Conservation (phyloP, 2,797 vertebrate genomes). For the Leptatherina wallacei region DNA sequence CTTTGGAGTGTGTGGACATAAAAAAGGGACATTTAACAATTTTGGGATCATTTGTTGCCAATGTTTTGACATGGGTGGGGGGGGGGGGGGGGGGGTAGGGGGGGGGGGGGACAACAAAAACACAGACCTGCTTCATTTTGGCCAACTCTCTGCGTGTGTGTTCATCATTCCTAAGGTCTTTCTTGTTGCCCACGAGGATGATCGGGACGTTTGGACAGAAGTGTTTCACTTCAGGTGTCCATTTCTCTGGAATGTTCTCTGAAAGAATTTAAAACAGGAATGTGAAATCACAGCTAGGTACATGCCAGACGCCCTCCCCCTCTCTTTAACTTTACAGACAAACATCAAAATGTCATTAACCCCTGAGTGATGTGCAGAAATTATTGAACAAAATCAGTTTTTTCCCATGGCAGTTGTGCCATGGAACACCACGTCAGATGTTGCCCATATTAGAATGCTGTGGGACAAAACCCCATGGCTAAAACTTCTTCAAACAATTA, state of each 20-base stretch:
- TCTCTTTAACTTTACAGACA: slow-evolving; percentile 5
- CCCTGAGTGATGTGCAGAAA: slow-evolving; percentile 16
- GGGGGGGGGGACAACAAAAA: neutral
- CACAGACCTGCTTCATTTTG: slow-evolving; percentile 97
- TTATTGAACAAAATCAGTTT: slow-evolving; percentile 15
- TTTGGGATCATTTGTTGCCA: neutral
- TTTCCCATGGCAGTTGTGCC: slow-evolving; percentile 11
- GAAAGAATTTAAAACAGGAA: slow-evolving; percentile 42
- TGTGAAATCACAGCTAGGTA: neutral
- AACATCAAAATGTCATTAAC: slow-evolving; percentile 42
- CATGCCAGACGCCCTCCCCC: neutral
- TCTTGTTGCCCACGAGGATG: slow-evolving; percentile 98
- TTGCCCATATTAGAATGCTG: slow-evolving; percentile 1
- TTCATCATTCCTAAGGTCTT: slow-evolving; percentile 97
- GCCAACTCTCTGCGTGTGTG: slow-evolving; percentile 96
- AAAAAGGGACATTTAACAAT: neutral
- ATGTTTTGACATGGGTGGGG: neutral
- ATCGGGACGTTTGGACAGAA: slow-evolving; percentile 99
- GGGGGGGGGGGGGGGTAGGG: no score
- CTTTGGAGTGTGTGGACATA: neutral
- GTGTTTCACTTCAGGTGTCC: slow-evolving; percentile 99
- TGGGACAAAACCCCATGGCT: neutral
- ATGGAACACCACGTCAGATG: slow-evolving; percentile 18
- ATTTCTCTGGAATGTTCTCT: slow-evolving; percentile 99
- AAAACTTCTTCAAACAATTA: neutral